Conservation (phyloP, 2,888 invertebrate species). For the Eupeodes luniger region DNA sequence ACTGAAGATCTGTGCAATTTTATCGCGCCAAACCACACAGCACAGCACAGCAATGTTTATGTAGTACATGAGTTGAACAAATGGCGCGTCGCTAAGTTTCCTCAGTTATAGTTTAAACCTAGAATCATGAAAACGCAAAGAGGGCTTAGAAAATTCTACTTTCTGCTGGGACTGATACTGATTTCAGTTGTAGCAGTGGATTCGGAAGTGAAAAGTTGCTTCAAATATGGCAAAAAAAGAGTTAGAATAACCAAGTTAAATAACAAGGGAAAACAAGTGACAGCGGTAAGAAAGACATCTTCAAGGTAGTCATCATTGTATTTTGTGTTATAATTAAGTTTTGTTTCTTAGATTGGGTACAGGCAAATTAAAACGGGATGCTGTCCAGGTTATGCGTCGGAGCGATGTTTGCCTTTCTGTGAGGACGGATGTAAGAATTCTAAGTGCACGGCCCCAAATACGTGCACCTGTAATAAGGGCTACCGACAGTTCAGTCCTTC, state of each 20-base stretch:
- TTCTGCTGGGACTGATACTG: slow-evolving; percentile 53
- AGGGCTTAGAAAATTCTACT: slow-evolving; percentile 42
- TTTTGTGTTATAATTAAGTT: not conserved
- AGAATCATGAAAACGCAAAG: slow-evolving; percentile 65
- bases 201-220: slow-evolving; percentile 37
- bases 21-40: slow-evolving; percentile 48
- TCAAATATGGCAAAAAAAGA: slow-evolving; percentile 5
- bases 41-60: no score
- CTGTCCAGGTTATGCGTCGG: slow-evolving; percentile 76
- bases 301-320: not conserved
- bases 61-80: slow-evolving; percentile 7
- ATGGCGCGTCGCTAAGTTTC: not conserved
- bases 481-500: slow-evolving; percentile 79
- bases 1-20: slow-evolving; percentile 30
- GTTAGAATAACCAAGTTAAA: slow-evolving; percentile 21
- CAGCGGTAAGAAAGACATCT: slow-evolving; percentile 33
- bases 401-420: slow-evolving; percentile 78
- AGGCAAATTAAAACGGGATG: slow-evolving; percentile 67
- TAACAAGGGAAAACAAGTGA: slow-evolving; percentile 13
- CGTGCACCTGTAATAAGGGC: slow-evolving; percentile 83
- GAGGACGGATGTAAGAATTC: slow-evolving; percentile 77
- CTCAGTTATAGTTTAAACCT: slow-evolving; percentile 57
- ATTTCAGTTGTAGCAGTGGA: slow-evolving; percentile 55
- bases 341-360: slow-evolving; percentile 47
- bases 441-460: slow-evolving; percentile 81